Evolutionary conservation across 2,113 vertebrate genomes (phyloP).

Genomic region (Macquaria australasica): DNA sequence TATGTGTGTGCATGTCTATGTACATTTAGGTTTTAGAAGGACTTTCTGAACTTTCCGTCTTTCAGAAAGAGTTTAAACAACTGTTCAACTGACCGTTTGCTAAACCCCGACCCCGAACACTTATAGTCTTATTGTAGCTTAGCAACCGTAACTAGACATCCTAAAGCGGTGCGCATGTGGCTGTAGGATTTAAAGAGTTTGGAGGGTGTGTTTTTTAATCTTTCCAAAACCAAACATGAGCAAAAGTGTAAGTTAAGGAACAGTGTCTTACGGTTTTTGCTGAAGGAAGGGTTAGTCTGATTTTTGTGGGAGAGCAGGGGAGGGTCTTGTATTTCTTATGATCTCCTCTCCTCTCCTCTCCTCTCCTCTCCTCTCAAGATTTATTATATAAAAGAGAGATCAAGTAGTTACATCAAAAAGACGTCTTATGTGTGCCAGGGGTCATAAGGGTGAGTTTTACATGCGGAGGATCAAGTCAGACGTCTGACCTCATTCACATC

Average conservation of each 20-base stretch:
- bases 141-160: neutral
- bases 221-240: too few relatives aligned
- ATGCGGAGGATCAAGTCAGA: neutral
- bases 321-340: neutral
- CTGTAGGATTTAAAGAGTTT: neutral
- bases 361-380: too few relatives aligned
- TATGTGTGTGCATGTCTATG: neutral
- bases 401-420: constrained; percentile 14
- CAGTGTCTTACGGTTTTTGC: neutral
- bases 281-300: neutral
- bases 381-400: constrained; percentile 14
- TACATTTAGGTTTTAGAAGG: neutral
- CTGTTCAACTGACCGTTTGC: neutral
- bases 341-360: too few relatives aligned
- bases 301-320: neutral
- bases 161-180: neutral
- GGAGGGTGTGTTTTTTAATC: neutral
- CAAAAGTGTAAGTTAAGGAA: too few relatives aligned
- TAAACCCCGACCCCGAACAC: neutral
- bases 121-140: neutral
- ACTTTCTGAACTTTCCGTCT: neutral
- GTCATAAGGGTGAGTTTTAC: neutral
- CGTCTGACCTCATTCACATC: too few relatives aligned
- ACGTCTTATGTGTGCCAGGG: neutral
- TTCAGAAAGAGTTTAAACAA: neutral